A percentile compares a stretch with the other conserved stretches of the same genome.
Conservation (phyloP, 2,113 vertebrate genomes). For the Colius striatus region DNA sequence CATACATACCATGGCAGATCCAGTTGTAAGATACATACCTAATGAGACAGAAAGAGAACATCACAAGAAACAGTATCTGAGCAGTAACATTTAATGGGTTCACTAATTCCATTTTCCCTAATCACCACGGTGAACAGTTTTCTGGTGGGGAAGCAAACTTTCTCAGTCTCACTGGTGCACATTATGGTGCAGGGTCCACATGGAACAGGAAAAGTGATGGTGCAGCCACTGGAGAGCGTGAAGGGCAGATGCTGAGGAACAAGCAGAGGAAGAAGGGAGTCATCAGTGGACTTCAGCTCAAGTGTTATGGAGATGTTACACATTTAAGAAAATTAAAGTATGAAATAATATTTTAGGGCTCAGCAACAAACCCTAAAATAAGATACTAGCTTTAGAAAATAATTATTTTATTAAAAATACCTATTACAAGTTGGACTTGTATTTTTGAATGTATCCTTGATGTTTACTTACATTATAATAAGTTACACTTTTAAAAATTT, state of each 20-base stretch:
- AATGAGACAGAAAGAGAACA: not conserved
- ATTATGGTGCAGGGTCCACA: rapidly evolving
- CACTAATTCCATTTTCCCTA: not conserved
- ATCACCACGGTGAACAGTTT: not conserved
- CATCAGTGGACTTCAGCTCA: not conserved
- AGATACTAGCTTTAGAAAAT: not conserved
- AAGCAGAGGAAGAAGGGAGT: not conserved
- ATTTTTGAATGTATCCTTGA: not conserved
- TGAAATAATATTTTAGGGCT: not conserved
- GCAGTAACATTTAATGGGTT: not conserved
- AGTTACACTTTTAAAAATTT: not conserved
- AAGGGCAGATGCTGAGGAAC: not conserved
- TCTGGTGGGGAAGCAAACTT: not conserved
- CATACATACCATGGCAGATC: not conserved
- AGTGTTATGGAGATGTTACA: not conserved
- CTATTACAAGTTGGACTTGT: not conserved
- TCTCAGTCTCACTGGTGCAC: not conserved
- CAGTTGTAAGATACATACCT: not conserved
- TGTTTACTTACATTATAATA: not conserved
- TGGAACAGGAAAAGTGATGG: not conserved
- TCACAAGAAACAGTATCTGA: not conserved
- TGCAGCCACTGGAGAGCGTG: not conserved
- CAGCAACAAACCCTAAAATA: not conserved
- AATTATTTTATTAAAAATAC: not conserved
- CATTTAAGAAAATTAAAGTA: not conserved